Evolutionary conservation across 1,140 invertebrate species (phyloP).

Genomic region (Papilio aristodemus): DNA sequence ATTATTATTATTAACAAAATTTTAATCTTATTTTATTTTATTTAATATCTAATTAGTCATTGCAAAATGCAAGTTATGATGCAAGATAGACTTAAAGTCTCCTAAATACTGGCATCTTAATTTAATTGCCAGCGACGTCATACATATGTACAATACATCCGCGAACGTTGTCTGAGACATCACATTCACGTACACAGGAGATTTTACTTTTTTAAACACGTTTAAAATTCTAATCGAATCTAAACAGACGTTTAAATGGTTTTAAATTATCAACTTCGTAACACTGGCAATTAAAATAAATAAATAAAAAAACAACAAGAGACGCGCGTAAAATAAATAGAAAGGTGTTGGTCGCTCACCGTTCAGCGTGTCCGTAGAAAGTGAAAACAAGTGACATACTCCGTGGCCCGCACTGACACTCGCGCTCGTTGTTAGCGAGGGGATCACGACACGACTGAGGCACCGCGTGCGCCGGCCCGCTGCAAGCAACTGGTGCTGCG

Average conservation of each 20-base stretch:
- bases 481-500: not conserved
- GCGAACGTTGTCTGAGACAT: too few relatives aligned
- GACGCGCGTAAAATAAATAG: slow-evolving; percentile 21
- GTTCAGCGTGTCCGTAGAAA: slow-evolving; percentile 19
- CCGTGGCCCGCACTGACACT: slow-evolving; percentile 17
- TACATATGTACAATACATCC: too few relatives aligned
- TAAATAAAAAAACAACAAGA: slow-evolving; percentile 14
- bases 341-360: slow-evolving; percentile 22
- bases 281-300: not conserved
- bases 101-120: too few relatives aligned
- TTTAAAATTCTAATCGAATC: not conserved
- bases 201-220: not conserved
- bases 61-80: too few relatives aligned
- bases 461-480: not conserved
- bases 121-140: too few relatives aligned
- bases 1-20: too few relatives aligned
- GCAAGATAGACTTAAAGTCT: too few relatives aligned
- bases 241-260: not conserved
- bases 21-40: too few relatives aligned
- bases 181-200: too few relatives aligned
- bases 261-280: not conserved
- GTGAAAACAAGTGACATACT: slow-evolving; percentile 16
- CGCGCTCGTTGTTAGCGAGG: not conserved
- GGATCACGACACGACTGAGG: not conserved
- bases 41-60: too few relatives aligned